These are phyloP conservation scores for Apodemus speciosus DNA, from an alignment of 2,113 vertebrate species.

Conservation along the genomic window DNA sequence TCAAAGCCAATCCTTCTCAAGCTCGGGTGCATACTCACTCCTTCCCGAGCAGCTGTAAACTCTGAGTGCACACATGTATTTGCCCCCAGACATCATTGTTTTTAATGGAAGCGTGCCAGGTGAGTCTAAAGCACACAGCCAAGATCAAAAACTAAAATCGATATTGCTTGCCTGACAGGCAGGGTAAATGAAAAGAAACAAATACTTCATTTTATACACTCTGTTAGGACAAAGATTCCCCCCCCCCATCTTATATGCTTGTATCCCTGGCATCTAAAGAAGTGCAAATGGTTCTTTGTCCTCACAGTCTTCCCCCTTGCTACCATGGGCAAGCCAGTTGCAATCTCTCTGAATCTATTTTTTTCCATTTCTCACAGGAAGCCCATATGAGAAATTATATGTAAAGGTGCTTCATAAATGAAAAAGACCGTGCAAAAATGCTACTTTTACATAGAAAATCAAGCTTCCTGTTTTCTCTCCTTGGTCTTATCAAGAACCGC, in stretches of 20 bases:
- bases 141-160: slow-evolving; percentile 45
- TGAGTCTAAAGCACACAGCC: slow-evolving; percentile 35
- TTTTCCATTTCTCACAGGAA: slow-evolving; percentile 11
- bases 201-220: slow-evolving; percentile 24
- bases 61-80: background rate
- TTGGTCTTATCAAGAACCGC: background rate
- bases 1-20: background rate
- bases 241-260: background rate
- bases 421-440: slow-evolving; percentile 34
- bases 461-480: background rate
- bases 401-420: slow-evolving; percentile 47
- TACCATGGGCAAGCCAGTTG: background rate
- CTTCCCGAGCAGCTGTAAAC: slow-evolving; percentile 11
- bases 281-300: background rate
- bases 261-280: slow-evolving; percentile 14
- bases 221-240: slow-evolving; percentile 32
- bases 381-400: slow-evolving; percentile 36
- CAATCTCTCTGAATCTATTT: background rate
- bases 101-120: background rate
- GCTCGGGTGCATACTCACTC: background rate
- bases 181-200: background rate
- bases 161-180: slow-evolving; percentile 14
- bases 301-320: slow-evolving; percentile 47
- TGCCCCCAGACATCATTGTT: background rate
- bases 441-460: slow-evolving; percentile 45